Conservation (phyloP, 2,797 vertebrate genomes). For the Acanthopagrus latus region DNA sequence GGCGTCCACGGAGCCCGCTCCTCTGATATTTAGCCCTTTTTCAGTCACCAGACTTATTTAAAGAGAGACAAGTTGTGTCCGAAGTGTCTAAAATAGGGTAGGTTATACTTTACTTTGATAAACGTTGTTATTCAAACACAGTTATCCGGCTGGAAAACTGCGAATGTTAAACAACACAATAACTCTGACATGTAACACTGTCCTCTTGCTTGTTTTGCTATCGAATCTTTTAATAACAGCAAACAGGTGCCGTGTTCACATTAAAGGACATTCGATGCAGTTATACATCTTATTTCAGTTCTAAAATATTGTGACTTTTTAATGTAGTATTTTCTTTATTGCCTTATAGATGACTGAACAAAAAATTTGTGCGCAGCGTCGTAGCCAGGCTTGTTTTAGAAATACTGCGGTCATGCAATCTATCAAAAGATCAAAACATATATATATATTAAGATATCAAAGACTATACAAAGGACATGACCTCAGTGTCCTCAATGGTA, state of each 20-base stretch:
- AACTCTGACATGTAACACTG: neutral
- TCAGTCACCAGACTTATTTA: neutral
- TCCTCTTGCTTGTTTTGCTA: neutral
- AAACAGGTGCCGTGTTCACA: too few relatives aligned
- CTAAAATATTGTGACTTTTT: too few relatives aligned
- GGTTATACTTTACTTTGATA: accelerated
- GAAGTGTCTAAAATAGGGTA: neutral
- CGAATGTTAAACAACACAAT: neutral
- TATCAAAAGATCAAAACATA: too few relatives aligned
- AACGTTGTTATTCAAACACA: accelerated
- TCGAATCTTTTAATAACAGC: too few relatives aligned
- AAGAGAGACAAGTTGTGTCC: neutral
- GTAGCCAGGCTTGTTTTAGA: too few relatives aligned
- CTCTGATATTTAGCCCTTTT: accelerated
- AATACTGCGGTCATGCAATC: too few relatives aligned
- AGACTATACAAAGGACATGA: too few relatives aligned
- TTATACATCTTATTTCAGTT: neutral
- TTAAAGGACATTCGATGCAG: neutral
- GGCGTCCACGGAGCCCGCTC: conserved; percentile 4
- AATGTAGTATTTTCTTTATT: too few relatives aligned
- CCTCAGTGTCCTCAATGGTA: too few relatives aligned
- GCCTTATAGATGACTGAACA: too few relatives aligned
- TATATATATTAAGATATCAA: too few relatives aligned
- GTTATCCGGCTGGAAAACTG: neutral
- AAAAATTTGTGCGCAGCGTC: too few relatives aligned